A percentile compares a stretch with the other conserved stretches of the same genome.
These are phyloP conservation scores for Cuculus canorus DNA, from an alignment of 2,797 vertebrate genomes.

Conservation along the genomic window DNA sequence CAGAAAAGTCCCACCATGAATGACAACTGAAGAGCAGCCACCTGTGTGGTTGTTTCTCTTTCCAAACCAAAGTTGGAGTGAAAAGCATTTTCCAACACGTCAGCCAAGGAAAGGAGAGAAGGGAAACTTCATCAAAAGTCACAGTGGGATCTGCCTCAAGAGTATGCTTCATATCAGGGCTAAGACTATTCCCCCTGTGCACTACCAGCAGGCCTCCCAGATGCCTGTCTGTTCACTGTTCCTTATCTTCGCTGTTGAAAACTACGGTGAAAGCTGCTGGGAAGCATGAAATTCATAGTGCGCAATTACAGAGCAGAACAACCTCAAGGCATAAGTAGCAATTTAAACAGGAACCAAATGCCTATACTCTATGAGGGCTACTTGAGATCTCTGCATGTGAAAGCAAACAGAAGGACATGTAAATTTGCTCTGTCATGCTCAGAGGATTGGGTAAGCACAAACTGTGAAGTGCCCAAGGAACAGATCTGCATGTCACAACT, in stretches of 20 bases:
- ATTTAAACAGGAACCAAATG: neutral
- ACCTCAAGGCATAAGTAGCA: neutral
- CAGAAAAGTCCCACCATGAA: neutral
- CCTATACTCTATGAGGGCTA: neutral
- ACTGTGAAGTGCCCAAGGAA: neutral
- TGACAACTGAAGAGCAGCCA: slow-evolving; percentile 30
- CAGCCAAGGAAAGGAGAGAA: slow-evolving; percentile 22
- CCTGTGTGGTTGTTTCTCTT: slow-evolving; percentile 6
- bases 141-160: neutral
- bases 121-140: slow-evolving; percentile 1
- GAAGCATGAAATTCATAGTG: rapidly evolving
- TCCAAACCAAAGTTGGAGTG: slow-evolving; percentile 15
- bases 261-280: neutral
- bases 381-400: neutral
- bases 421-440: neutral
- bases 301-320: neutral
- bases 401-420: neutral
- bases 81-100: slow-evolving; percentile 19
- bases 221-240: neutral
- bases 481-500: neutral
- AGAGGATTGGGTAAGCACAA: neutral
- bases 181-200: neutral
- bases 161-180: neutral
- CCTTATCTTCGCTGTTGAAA: neutral
- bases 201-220: neutral